Evolutionary conservation across 2,113 vertebrate species (phyloP), one percentile per base, ranked within the genome.

Genomic region (Corythoichthys haematopterus): DNA sequence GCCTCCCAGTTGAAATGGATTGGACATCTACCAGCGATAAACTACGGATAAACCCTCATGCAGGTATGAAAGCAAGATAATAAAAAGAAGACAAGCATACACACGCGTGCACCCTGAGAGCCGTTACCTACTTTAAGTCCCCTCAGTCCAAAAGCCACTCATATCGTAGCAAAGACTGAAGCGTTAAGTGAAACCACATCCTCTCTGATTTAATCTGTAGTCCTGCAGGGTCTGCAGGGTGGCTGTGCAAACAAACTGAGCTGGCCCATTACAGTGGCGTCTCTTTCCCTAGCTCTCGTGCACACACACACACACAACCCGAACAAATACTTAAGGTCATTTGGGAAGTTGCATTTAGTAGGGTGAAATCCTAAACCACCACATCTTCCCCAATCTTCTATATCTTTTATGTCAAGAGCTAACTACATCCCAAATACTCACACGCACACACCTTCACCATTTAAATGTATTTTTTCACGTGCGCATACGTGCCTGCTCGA

Each of bases 161-260:
- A 72, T 35, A 47, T 61, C 45, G 3, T 67, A 63, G 71, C 74
- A 28, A 9, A 72, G 73, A 75, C 67, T 64, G 71, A 85, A 83
- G 79, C 78, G 77, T 77, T 71, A 83, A 75, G 72, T 72, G 69
- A 85, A 88, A 88, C 85, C 82, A 84, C 83, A 84, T 85, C 83
- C 80, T 74, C 72, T 68, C 51, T 84, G 83, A 88, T 88, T 82
- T 73, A 75, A 85, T 86, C 73, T 82, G 69, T 69, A 67, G 69
- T 78, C 65, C 73, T 86, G 47, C 71, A 66, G 74, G 69, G 70
- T 66, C 76, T 79, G 65, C 66, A 75, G 81, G 77, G 81, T 84
- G 78, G 74, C 76, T 84, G 62, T 72, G 63, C 77, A 84, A 86
- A 85, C 77, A 86, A 85, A 81, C 76, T 46, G 47, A 83, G 70